A percentile compares a stretch with the other conserved stretches of the same genome.
These are phyloP conservation scores for Lerista edwardsae DNA, from an alignment of 2,797 vertebrate genomes.

Conservation along the genomic window DNA sequence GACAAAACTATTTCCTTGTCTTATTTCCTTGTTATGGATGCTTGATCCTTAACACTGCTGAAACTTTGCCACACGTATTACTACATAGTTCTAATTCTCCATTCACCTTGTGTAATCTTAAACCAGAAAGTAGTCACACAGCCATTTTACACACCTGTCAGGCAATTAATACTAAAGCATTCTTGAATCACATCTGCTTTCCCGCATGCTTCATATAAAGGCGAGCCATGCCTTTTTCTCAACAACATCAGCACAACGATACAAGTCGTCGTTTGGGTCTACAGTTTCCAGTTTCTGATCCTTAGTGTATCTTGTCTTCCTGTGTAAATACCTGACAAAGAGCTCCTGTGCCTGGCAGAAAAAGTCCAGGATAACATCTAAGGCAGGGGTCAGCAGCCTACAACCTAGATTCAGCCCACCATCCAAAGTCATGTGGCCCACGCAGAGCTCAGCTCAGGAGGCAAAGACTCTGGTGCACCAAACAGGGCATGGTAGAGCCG, in stretches of 20 bases:
- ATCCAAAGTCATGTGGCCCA: too few relatives aligned
- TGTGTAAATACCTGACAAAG: not conserved
- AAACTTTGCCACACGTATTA: not conserved
- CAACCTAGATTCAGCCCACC: too few relatives aligned
- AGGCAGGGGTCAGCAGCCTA: too few relatives aligned
- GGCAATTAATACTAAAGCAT: not conserved
- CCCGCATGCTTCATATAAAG: not conserved
- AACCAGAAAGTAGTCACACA: not conserved
- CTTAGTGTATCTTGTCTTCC: not conserved
- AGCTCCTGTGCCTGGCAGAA: not conserved
- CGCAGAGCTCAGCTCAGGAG: too few relatives aligned
- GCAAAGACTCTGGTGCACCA: too few relatives aligned
- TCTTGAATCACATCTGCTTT: not conserved
- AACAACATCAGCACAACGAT: not conserved
- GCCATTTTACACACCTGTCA: not conserved
- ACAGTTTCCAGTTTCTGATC: not conserved
- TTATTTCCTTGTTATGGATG: too few relatives aligned
- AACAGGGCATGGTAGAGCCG: too few relatives aligned
- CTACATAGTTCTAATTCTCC: not conserved
- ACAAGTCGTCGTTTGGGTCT: not conserved
- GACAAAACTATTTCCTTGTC: too few relatives aligned
- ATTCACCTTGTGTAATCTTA: not conserved
- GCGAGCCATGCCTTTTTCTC: not conserved
- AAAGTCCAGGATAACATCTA: too few relatives aligned
- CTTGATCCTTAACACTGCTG: not conserved